phyloP scores from a whole-genome alignment of 2,797 vertebrate species.

The Okamejei kenojei region DNA sequence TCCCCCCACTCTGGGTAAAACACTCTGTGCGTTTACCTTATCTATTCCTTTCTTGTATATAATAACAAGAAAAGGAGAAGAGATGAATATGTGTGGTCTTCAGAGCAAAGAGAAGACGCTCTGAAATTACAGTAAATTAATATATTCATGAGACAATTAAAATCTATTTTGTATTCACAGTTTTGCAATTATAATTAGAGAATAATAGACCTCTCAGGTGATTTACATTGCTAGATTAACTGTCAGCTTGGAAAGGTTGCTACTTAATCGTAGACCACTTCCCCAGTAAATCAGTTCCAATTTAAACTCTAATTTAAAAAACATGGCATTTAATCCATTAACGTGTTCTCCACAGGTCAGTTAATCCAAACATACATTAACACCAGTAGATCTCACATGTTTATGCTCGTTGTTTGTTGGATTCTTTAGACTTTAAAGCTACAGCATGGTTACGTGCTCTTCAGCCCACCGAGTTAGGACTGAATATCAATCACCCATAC shows the following conservation, averaged over 20 bases:
- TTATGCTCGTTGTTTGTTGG: not conserved
- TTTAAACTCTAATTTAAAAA: conserved; percentile 41
- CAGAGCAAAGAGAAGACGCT: not conserved
- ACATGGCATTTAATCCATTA: conserved; percentile 45
- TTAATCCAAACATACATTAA: not conserved
- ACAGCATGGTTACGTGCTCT: too few species aligned
- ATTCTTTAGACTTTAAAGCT: not conserved
- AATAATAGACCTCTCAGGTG: conserved; percentile 39
- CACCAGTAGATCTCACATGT: not conserved
- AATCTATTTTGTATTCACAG: conserved; percentile 33
- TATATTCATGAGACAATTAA: conserved; percentile 17
- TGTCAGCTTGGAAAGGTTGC: conserved; percentile 41
- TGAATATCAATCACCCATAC: too few species aligned
- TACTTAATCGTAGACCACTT: conserved; percentile 42
- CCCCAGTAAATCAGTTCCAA: conserved; percentile 42
- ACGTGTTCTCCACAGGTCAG: not conserved
- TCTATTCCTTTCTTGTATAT: not conserved
- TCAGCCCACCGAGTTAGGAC: too few species aligned
- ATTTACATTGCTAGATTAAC: conserved; percentile 42
- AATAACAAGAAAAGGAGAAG: not conserved
- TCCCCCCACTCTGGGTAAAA: too few species aligned
- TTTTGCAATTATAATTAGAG: conserved; percentile 40
- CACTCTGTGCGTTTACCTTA: too few species aligned
- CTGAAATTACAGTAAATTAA: not conserved
- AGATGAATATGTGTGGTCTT: not conserved